These are phyloP conservation scores for Rhadina sibilatrix DNA, from an alignment of 2,113 vertebrate species.

Conservation along the genomic window DNA sequence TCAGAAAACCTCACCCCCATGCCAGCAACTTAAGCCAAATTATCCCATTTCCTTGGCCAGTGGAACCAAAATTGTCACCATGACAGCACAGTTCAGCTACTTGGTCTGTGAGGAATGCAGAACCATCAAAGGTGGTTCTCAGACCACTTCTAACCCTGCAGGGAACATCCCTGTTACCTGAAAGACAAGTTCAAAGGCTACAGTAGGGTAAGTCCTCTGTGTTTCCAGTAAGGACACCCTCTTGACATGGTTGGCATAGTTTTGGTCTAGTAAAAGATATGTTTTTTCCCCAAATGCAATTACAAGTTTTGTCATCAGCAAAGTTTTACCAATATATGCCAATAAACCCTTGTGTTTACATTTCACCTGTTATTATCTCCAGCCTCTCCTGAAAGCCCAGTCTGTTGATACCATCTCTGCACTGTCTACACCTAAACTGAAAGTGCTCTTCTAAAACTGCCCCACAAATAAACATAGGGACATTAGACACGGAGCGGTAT, in stretches of 20 bases:
- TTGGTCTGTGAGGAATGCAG: rapidly evolving
- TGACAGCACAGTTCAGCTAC: background rate
- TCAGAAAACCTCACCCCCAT: background rate
- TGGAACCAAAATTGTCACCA: rapidly evolving
- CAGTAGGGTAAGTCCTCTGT: background rate
- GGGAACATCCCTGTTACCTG: background rate
- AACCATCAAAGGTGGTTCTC: background rate
- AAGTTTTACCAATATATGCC: background rate
- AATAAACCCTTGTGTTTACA: background rate
- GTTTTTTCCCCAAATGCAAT: background rate
- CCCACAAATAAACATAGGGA: rapidly evolving
- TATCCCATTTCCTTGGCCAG: background rate
- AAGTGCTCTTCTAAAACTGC: background rate
- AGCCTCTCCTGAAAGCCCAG: background rate
- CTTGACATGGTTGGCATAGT: background rate
- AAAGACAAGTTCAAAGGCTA: background rate
- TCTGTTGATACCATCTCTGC: background rate
- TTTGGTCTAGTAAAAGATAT: background rate
- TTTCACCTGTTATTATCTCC: background rate
- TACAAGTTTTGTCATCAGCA: background rate
- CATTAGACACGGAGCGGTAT: background rate
- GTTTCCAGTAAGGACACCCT: background rate
- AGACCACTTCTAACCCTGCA: background rate
- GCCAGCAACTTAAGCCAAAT: background rate
- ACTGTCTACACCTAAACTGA: background rate